Evolutionary conservation across 92 coral and sea anemone species (phyloP).

Genomic region (Phenganax marumi): DNA sequence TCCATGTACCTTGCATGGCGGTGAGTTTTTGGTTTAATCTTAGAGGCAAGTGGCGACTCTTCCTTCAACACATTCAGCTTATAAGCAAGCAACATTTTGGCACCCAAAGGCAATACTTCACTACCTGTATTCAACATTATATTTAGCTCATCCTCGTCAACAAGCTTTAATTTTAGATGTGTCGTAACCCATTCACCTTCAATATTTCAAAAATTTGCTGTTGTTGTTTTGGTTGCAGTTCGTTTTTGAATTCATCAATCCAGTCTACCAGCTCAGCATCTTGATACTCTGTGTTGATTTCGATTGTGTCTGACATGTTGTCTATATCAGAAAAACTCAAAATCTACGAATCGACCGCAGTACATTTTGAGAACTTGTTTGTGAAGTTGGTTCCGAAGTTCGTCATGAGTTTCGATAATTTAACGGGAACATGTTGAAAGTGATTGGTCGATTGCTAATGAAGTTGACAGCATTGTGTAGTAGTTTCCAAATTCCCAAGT

Average conservation of each 20-base stretch:
- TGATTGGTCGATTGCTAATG: not conserved
- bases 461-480: not conserved
- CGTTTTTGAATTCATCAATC: conserved; percentile 57
- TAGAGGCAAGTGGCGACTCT: not conserved
- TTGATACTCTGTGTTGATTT: not conserved
- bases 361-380: not conserved
- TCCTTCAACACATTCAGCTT: conserved; percentile 8
- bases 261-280: not conserved
- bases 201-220: not conserved
- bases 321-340: not conserved
- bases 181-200: conserved; percentile 5
- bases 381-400: conserved; percentile 4
- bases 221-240: conserved; percentile 24
- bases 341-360: not conserved
- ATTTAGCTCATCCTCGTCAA: conserved; percentile 2
- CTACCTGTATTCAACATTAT: not conserved
- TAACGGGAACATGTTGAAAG: not conserved
- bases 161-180: conserved; percentile 1
- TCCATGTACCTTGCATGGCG: no score
- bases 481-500: conserved; percentile 8
- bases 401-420: not conserved
- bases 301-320: not conserved
- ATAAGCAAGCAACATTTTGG: not conserved
- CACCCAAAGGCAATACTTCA: conserved; percentile 2
- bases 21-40: not conserved